phyloP scores from a whole-genome alignment of 2,888 invertebrate genomes.

The Drosophila anceps region DNA sequence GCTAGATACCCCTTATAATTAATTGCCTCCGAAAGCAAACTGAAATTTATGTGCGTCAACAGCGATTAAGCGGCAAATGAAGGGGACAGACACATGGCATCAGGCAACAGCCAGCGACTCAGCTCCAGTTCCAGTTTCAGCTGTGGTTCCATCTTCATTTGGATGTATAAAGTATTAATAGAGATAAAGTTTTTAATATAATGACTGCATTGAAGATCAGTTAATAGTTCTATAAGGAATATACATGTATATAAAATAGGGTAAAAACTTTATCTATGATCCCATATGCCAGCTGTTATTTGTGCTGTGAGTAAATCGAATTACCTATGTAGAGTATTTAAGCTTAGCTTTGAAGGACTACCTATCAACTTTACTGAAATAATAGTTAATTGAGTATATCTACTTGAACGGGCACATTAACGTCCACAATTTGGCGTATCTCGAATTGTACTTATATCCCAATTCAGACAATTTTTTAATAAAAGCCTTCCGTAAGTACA shows the following conservation, averaged over 20 bases:
- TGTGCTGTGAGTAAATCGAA: too few species aligned
- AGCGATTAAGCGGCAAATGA: slow-evolving; percentile 73
- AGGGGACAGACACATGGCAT: slow-evolving; percentile 67
- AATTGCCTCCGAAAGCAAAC: slow-evolving; percentile 52
- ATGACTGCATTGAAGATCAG: neutral
- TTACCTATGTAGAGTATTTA: too few species aligned
- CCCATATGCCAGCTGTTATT: neutral
- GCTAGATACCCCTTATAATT: slow-evolving; percentile 48
- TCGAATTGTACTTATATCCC: neutral
- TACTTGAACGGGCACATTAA: neutral
- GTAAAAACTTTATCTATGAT: neutral
- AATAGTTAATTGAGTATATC: too few species aligned
- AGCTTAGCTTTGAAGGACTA: neutral
- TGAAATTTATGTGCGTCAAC: slow-evolving; percentile 78
- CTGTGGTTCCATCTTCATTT: slow-evolving; percentile 6
- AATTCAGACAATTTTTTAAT: neutral
- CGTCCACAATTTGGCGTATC: neutral
- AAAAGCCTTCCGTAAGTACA: neutral
- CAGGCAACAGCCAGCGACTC: slow-evolving; percentile 1
- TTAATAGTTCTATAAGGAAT: too few species aligned
- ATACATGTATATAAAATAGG: neutral
- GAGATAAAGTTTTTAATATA: neutral
- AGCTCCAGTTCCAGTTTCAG: slow-evolving; percentile 4
- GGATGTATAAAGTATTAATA: neutral
- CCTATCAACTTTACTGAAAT: too few species aligned